Evolutionary conservation across 2,888 invertebrate genomes (phyloP), one percentile per base, ranked within the genome.

Genomic region (Ormyrus pomaceus): DNA sequence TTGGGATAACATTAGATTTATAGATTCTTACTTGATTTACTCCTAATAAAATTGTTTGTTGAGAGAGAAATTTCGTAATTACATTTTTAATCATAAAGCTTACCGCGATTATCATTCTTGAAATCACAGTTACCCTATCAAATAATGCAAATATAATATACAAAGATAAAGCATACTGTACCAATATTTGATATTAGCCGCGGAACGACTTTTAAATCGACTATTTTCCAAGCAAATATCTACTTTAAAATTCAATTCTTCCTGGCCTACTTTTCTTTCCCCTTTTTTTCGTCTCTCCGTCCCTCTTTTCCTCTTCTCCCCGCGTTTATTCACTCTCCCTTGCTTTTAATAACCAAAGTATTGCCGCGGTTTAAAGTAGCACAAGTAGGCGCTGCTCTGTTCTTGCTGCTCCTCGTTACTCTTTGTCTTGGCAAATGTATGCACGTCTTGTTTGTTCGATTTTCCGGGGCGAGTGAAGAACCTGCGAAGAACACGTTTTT

Each of bases 281-380:
- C 59, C 50, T n/a, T 7, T n/a, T 13, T 34, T 53, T 61, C 5
- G 64, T 77, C 69, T 59, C 68, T 75, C 68, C 59, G 34, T 46
- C 46, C 48, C 50, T 48, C 58, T 77, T 77, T 81, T 77, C 34
- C 34, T 34, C 34, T 34, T 34, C 19, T 13, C 59, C 45, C 8
- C 48, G 11, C 19, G 10, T 34, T 46, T 55, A 9, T 70, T 77
- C 69, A 61, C 68, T 75, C 68, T 66, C 51, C 48, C 46, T 64
- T 34, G 55, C 59, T 77, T 77, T 81, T 77, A 77, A 77, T 70
- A 64, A 77, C 45, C 73, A 5, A 70, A 50, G 62, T 65, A 61
- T 46, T n/a, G 71, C 70, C 59, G 72, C 46, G 55, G 45, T 64
- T 56, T 59, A 48, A 74, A 79, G 72, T 72, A 66, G 76, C 73